phyloP scores from a whole-genome alignment of 64 coral and sea anemone species.

The Platygyra sinensis region DNA sequence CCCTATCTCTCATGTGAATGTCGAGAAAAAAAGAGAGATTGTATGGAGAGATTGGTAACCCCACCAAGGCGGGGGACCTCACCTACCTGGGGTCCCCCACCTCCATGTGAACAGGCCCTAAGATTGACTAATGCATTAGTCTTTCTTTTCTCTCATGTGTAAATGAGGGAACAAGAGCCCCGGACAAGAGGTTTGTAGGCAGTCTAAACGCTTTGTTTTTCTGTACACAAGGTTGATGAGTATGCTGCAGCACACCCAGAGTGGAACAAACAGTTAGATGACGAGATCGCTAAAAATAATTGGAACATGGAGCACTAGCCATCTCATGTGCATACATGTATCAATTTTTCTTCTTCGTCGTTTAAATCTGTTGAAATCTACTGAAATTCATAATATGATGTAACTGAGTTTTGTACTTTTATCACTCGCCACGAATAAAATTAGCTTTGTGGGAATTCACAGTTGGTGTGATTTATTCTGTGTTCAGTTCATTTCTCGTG shows the following conservation, averaged over 20 bases:
- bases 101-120: too few relatives aligned
- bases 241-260: conserved; percentile 81
- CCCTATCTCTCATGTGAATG: too few relatives aligned
- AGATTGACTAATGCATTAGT: neutral
- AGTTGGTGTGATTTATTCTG: neutral
- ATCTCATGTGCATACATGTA: neutral
- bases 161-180: neutral
- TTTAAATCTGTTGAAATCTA: too few relatives aligned
- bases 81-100: too few relatives aligned
- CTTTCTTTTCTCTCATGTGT: neutral
- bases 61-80: too few relatives aligned
- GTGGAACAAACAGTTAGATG: conserved; percentile 68
- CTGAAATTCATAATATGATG: too few relatives aligned
- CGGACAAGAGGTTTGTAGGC: too few relatives aligned
- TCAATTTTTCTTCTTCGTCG: neutral
- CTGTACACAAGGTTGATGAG: conserved; percentile 71
- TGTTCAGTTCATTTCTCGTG: neutral
- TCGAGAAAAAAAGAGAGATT: too few relatives aligned
- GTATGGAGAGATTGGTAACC: too few relatives aligned
- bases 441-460: neutral
- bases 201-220: neutral
- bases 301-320: conserved; percentile 51
- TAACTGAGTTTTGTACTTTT: conserved; percentile 8
- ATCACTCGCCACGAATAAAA: neutral
- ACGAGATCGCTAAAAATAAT: conserved; percentile 75